Percentiles rank a stretch among this genome's conserved stretches.
Conservation (phyloP, 1,140 invertebrate species). For the Trypoxylus dichotomus region DNA sequence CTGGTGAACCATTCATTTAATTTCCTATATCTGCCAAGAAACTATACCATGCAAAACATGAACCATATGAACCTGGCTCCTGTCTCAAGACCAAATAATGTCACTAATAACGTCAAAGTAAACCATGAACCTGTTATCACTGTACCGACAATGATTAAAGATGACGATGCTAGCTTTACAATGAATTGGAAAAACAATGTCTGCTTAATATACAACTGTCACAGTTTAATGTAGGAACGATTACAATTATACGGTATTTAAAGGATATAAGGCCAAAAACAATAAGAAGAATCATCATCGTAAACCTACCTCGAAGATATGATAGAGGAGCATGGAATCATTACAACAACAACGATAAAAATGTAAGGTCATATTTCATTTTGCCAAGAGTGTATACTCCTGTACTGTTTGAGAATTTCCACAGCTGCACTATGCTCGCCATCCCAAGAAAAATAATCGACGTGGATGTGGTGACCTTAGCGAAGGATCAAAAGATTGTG, state of each 20-base stretch:
- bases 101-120: slow-evolving; percentile 41
- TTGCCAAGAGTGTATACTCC: slow-evolving; percentile 70
- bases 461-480: slow-evolving; percentile 71
- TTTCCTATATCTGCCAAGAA: slow-evolving; percentile 46
- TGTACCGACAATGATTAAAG: slow-evolving; percentile 46
- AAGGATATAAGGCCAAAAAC: slow-evolving; percentile 62
- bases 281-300: slow-evolving; percentile 55
- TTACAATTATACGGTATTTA: slow-evolving; percentile 79
- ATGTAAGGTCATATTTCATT: slow-evolving; percentile 53
- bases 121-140: neutral
- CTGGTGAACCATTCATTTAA: slow-evolving; percentile 41
- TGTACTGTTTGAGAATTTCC: slow-evolving; percentile 87
- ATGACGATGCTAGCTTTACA: slow-evolving; percentile 90
- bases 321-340: slow-evolving; percentile 36
- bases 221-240: slow-evolving; percentile 84
- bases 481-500: slow-evolving; percentile 57
- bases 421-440: slow-evolving; percentile 82
- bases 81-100: slow-evolving; percentile 34
- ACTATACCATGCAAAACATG: slow-evolving; percentile 21
- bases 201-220: slow-evolving; percentile 89
- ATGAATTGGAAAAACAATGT: slow-evolving; percentile 90
- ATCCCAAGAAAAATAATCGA: slow-evolving; percentile 93
- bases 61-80: slow-evolving; percentile 49
- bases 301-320: slow-evolving; percentile 37
- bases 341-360: slow-evolving; percentile 54